Evolutionary conservation across 37 sponge, comb jelly and placozoan species (phyloP), one percentile per base, ranked within the genome.

Genomic region (Diacarnus erythraeanus): DNA sequence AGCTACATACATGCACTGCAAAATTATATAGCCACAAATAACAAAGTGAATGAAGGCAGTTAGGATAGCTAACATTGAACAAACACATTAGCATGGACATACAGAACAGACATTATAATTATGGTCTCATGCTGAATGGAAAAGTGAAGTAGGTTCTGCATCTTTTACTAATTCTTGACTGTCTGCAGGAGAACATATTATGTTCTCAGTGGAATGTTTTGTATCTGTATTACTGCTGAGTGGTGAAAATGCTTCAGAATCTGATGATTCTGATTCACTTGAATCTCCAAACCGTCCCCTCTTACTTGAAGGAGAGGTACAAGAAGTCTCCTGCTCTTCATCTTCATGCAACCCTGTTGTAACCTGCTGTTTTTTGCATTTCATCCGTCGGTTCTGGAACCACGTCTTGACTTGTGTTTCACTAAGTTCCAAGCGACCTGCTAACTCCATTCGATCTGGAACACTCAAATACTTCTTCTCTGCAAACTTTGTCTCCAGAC

Each of bases 391-490:
- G 82, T 96, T 96, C 71, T 96, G 97, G 66, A 96, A 96, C 97
- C 97, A 96, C 1, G 97, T 96, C 60, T 96, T 96, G 20, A 97
- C 98, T 75, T 97, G 98, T 58, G 90, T 94, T 43, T 97, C 98
- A n/a, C 91, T 90, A 34, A 97, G 84, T 15, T 92, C 95, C 36
- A 97, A 79, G 59, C 80, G 71, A 25, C 81, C 78, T 5, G 98
- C 98, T 18, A 97, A 75, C 65, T 92, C 86, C 82, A 97, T 86
- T 27, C 98, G 63, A 40, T 97, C 98, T 0, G 98, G 98, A 6
- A 97, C 98, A 59, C 92, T 85, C 33, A 97, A 81, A 44, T 97
- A 97, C 47, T 97, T 97, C 76, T 97, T 91, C 44, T 87, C 90
- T 29, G 88, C 69, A 85, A 97, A 97, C 36, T 89, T 92, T 29